Conservation (phyloP, 2,797 vertebrate species). For the Leptoclinus maculatus region DNA sequence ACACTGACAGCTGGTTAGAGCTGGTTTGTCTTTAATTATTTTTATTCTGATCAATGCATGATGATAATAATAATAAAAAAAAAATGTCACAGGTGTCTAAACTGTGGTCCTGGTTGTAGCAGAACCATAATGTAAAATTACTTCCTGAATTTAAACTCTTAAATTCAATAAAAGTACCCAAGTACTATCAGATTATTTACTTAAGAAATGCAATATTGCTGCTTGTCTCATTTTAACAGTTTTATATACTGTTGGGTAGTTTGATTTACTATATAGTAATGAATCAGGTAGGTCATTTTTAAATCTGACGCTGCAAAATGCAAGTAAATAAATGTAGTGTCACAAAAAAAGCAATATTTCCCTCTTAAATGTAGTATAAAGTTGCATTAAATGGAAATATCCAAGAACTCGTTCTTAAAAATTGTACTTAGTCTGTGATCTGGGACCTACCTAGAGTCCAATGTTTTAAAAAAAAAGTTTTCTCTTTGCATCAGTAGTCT, state of each 20-base stretch:
- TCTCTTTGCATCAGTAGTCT: constrained; percentile 17
- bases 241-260: neutral
- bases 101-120: neutral
- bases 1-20: constrained; percentile 51
- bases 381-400: neutral
- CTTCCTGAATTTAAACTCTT: neutral
- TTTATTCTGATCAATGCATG: constrained; percentile 4
- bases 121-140: neutral
- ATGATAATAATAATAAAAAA: neutral
- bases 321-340: neutral
- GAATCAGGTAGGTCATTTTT: neutral
- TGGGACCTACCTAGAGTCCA: neutral
- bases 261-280: neutral
- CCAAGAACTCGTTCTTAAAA: neutral
- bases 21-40: constrained; percentile 25
- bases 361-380: neutral
- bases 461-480: neutral
- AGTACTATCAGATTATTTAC: neutral
- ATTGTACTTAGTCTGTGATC: neutral
- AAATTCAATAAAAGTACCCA: neutral
- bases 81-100: neutral
- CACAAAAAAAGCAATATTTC: neutral
- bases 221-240: neutral
- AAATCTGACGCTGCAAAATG: neutral
- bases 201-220: neutral